Base-by-base conservation (phyloP, 2,888 invertebrate species). In the Xestia ashworthii region DNA sequence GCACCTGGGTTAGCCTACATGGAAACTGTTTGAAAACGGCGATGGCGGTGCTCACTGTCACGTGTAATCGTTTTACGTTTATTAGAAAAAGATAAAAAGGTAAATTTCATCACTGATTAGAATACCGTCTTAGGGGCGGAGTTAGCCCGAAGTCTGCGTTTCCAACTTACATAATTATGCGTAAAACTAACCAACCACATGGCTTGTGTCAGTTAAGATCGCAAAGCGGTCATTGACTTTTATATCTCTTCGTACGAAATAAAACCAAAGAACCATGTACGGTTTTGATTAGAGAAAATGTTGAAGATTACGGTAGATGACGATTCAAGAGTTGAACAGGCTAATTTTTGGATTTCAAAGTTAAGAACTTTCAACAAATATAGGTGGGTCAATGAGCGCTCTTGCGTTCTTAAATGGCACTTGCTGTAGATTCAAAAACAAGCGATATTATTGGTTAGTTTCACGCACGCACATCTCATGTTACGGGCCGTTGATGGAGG, bases 11-110 rank as follows among this genome's bases (percentile, higher is more conserved):
- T 62, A 46, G 50, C 71, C 65, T 58, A 58, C 50, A 44, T 65
- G 48, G 71, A 68, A 76, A 71, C 73, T 55, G 75, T 70, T 65
- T 83, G 76, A 73, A 80, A 83, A 83, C 68, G 68, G 84, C 71
- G 76, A 83, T 76, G 76, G 9, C 32, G 46, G 19, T 46, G 73
- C 38, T 0, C 6, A 9, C 74, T 74, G 76, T 32, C 81, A 83
- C 80, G n/a, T 25, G 9, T 22, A 6, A 11, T 3, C 2, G 8
- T 38, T n/a, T 58, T 6, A 5, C 16, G 12, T 25, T 38, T 60
- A 25, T 50, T 12, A 44, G 8, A 70, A 25, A 58, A 6, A 58
- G 4, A 5, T 4, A n/a, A n/a, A 12, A 58, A 16, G 16, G 16
- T 16, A 16, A 32, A 0, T 22, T 16, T 3, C 32, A 32, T 44